A percentile compares a stretch with the other conserved stretches of the same genome.
Evolutionary conservation across 2,888 invertebrate genomes (phyloP).

Genomic region (Euzetes globulus): DNA sequence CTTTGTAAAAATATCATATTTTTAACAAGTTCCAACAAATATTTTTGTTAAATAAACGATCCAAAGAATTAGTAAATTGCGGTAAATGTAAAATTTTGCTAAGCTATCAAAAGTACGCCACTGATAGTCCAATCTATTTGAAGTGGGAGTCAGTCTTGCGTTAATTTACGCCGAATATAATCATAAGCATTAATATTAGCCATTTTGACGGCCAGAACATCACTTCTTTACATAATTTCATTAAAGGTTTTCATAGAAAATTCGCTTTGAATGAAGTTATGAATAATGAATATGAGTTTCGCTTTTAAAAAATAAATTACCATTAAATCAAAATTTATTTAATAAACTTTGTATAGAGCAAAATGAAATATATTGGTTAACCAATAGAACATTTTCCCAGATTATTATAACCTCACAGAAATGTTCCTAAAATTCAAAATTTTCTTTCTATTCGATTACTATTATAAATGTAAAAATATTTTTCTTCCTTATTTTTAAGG

Average conservation of each 20-base stretch:
- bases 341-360: too few species aligned
- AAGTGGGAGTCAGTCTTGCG: conserved; percentile 16
- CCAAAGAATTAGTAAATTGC: neutral
- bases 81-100: neutral
- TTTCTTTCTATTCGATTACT: too few species aligned
- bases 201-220: neutral
- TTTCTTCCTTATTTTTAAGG: too few species aligned
- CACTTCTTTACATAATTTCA: conserved; percentile 9
- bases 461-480: too few species aligned
- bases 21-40: too few species aligned
- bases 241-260: neutral
- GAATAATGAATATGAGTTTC: neutral
- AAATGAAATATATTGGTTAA: too few species aligned
- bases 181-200: conserved; percentile 4
- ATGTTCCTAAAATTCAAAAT: too few species aligned
- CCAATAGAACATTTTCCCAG: too few species aligned
- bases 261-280: neutral
- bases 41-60: too few species aligned
- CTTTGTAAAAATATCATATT: too few species aligned
- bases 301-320: neutral
- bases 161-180: conserved; percentile 16
- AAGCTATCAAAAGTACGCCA: neutral
- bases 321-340: neutral
- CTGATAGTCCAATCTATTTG: neutral
- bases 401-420: too few species aligned